Evolutionary conservation across 2,797 vertebrate species (phyloP), one percentile per base, ranked within the genome.

Genomic region (Mycteria americana): DNA sequence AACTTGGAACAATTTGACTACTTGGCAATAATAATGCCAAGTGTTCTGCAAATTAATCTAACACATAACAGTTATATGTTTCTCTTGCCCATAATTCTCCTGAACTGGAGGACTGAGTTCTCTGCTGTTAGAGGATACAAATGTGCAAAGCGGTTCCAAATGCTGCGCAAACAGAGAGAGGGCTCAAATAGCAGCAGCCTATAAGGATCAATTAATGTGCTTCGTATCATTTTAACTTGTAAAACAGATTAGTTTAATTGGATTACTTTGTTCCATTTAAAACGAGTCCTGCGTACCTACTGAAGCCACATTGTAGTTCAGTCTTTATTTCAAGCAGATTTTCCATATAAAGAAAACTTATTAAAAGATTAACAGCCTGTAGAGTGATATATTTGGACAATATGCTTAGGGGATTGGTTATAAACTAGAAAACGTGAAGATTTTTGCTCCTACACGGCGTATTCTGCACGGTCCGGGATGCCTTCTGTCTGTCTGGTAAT

Each of bases 21-120:
- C 98, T 99, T 99, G 98, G 98, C 98, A 98, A 97, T 96, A 97
- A 73, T 97, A 97, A 98, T 94, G 97, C 98, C 98, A 98, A 98
- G 98, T 98, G 98, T 99, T 99, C 98, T 99, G 97, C 97, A 98
- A 98, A 98, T 98, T 98, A 98, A 98, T 98, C 97, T 98, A 98
- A 98, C 98, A 97, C 98, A 96, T 96, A 98, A 96, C 95, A 96
- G 97, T 98, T 97, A 98, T 94, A 97, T 93, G 95, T 97, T 98
- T 97, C 97, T 97, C 95, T 98, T 96, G 96, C 97, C 97, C 92
- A 63, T 97, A 97, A 97, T 96, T 98, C 97, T 97, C 69, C 94
- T 92, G 96, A 95, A 96, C 92, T n/a, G 78, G 86, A 64, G 96
- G 89, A 80, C 84, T 76, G 92, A 85, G 56, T 97, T 97, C 95